These are phyloP conservation scores for Malurus melanocephalus DNA, from an alignment of 2,113 vertebrate species.

Conservation along the genomic window DNA sequence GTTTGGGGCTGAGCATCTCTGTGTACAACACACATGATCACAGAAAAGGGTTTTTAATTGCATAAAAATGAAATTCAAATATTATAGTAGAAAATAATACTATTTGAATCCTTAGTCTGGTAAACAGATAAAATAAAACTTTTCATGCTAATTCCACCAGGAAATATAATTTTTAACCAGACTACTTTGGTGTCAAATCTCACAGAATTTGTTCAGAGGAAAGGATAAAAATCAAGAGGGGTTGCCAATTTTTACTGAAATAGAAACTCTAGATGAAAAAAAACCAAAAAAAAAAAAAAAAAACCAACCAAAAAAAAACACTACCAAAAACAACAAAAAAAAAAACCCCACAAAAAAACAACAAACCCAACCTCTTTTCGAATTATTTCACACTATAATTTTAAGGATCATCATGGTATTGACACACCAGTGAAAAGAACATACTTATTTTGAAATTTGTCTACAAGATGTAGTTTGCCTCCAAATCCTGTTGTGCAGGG, in stretches of 20 bases:
- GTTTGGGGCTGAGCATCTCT: not conserved
- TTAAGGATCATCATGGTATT: not conserved
- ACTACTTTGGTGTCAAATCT: not conserved
- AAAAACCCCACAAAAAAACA: not conserved
- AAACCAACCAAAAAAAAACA: no score
- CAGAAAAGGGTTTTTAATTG: not conserved
- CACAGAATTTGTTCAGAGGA: not conserved
- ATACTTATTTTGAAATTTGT: not conserved
- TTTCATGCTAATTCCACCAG: not conserved
- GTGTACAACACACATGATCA: not conserved
- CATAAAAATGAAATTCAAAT: not conserved
- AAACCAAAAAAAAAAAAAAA: not conserved
- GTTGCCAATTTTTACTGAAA: not conserved
- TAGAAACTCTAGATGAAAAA: not conserved
- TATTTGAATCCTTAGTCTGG: not conserved
- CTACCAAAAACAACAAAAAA: no score
- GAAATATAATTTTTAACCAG: not conserved
- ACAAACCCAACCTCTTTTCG: rapidly evolving
- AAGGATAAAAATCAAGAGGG: not conserved
- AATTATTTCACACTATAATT: not conserved
- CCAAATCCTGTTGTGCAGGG: not conserved
- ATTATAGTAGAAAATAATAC: not conserved
- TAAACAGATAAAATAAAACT: not conserved
- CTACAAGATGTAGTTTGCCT: not conserved
- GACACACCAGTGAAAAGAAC: not conserved